Percentiles rank a stretch among this genome's conserved stretches.
Conservation (phyloP, 2,888 invertebrate species). For the Coenonympha glycerion region DNA sequence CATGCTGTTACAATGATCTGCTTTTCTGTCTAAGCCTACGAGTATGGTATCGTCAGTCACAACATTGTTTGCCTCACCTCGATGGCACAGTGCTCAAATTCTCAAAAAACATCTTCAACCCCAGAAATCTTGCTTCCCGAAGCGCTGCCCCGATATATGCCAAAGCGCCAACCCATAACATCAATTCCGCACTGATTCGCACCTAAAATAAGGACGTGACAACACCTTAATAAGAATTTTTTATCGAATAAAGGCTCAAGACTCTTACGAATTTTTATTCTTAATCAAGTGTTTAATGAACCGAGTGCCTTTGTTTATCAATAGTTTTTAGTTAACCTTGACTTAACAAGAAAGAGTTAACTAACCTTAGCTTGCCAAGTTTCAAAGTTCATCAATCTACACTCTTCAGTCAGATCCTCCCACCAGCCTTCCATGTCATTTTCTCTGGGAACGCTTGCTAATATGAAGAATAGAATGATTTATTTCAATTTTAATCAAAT, state of each 20-base stretch:
- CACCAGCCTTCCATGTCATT: slow-evolving; percentile 81
- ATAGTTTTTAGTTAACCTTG: not conserved
- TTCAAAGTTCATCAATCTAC: slow-evolving; percentile 80
- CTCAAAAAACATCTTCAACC: slow-evolving; percentile 94
- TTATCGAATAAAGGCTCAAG: too few species aligned
- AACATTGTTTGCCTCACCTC: slow-evolving; percentile 39
- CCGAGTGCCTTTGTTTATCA: too few species aligned
- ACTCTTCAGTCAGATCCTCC: slow-evolving; percentile 82
- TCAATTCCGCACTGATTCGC: slow-evolving; percentile 84
- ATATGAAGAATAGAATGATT: slow-evolving; percentile 6
- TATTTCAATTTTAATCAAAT: not conserved
- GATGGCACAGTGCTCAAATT: slow-evolving; percentile 85
- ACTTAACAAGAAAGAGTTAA: not conserved
- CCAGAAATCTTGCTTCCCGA: slow-evolving; percentile 92
- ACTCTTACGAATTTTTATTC: too few species aligned
- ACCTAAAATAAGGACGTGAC: slow-evolving; percentile 55
- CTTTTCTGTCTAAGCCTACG: too few species aligned
- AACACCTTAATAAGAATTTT: too few species aligned
- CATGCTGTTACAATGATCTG: too few species aligned
- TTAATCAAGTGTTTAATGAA: too few species aligned
- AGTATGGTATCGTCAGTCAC: too few species aligned
- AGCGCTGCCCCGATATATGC: slow-evolving; percentile 89
- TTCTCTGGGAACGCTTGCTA: slow-evolving; percentile 47
- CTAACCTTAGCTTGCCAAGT: slow-evolving; percentile 74
- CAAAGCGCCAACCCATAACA: slow-evolving; percentile 88